phyloP scores from a whole-genome alignment of 2,113 vertebrate genomes.

The Pithys albifrons region DNA sequence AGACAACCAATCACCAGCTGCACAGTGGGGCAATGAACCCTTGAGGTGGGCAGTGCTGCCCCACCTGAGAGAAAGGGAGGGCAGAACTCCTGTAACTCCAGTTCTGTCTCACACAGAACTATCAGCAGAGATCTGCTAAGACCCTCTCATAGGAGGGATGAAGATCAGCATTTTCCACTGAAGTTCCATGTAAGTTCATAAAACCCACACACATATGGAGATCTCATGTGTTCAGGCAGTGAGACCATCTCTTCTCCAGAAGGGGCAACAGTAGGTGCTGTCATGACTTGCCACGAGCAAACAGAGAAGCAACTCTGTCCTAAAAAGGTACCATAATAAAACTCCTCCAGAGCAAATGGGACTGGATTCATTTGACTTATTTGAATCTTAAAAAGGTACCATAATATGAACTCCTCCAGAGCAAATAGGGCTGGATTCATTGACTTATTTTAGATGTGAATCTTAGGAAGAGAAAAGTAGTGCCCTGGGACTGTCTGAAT shows the following conservation, averaged over 20 bases:
- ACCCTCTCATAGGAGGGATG: background rate
- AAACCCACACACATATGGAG: fast-evolving
- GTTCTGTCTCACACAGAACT: background rate
- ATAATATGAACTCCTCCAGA: background rate
- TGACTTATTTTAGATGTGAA: background rate
- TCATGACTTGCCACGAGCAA: background rate
- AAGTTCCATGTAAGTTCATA: background rate
- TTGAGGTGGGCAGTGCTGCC: fast-evolving
- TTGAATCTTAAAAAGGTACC: background rate
- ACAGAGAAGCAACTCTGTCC: background rate
- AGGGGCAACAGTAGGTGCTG: background rate
- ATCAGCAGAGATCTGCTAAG: background rate
- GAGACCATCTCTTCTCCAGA: background rate
- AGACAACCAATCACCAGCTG: background rate
- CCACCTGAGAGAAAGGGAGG: background rate
- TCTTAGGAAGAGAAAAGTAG: background rate
- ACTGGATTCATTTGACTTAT: background rate
- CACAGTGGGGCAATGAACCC: background rate
- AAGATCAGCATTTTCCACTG: background rate
- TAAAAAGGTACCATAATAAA: background rate
- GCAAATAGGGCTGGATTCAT: background rate
- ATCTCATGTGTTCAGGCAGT: background rate
- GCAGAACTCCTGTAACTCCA: background rate
- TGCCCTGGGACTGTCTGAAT: background rate
- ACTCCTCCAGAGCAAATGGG: background rate